Evolutionary conservation across 2,888 invertebrate genomes (phyloP), one percentile per base, ranked within the genome.

Genomic region (Drosophila austrosaltans): DNA sequence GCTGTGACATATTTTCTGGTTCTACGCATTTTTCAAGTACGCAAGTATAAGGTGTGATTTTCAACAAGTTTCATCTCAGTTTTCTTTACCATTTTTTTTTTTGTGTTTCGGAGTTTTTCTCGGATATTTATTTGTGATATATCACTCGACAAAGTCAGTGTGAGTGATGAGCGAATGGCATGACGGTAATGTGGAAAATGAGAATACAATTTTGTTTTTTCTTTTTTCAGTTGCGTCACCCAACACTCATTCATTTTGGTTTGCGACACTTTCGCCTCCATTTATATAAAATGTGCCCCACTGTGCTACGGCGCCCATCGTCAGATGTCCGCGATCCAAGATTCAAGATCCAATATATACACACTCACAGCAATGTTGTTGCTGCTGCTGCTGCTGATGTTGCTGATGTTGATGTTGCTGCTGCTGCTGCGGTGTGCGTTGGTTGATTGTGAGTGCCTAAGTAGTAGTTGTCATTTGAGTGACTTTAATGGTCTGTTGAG

Each of bases 401-500:
- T 69, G 69, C 53, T 66, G 72, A 56, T 64, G 71, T 53, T 65
- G 78, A 69, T 36, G 36, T 2, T 36, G 36, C 2, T 36, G 72
- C 62, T 48, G 58, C 69, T 44, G 54, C 44, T 44, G 36, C 59
- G 63, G 60, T 66, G 72, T 63, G 76, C 65, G 74, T 58, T 79
- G 68, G 66, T 56, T 72, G 82, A 70, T 60, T 56, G 70, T 68
- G 77, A 77, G 89, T 79, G 87, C 80, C 87, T 88, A 89, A 90
- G 89, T 90, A 90, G 90, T 91, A 90, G 90, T 91, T 90, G 90
- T 91, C 91, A 89, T 90, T 91, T 90, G 87, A 90, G 88, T 91
- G 92, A 91, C 92, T 90, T 91, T 91, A 91, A 91, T 91, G 92
- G 91, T 91, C 92, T 91, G 91, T 91, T 91, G 91, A 91, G 91